Percentiles rank a stretch among this genome's conserved stretches.
These are phyloP conservation scores for Turritopsis rubra DNA, from an alignment of 30 jellyfish, hydroid and myxozoan genomes.

Conservation along the genomic window DNA sequence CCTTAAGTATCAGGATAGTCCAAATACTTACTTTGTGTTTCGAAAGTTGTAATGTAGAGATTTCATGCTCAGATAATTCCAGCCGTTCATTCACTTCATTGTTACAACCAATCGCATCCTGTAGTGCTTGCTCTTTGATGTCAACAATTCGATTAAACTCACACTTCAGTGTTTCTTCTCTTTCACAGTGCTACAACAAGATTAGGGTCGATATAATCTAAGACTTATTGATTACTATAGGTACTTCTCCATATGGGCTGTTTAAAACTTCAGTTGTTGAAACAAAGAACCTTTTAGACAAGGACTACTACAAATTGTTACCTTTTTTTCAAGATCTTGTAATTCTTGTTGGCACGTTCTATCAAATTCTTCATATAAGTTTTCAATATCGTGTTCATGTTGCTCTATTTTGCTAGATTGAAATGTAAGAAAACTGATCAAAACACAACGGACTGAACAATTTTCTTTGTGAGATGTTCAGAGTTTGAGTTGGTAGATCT, in stretches of 20 bases:
- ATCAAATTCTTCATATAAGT: conserved; percentile 14
- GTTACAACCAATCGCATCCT: background rate
- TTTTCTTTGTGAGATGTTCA: too few species aligned
- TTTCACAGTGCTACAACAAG: conserved; percentile 11
- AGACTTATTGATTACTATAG: background rate
- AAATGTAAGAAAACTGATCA: background rate
- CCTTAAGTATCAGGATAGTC: too few species aligned
- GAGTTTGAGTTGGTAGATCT: too few species aligned
- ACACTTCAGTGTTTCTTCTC: conserved; percentile 11
- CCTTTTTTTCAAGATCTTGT: background rate
- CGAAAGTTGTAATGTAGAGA: background rate
- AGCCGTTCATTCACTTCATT: conserved; percentile 2
- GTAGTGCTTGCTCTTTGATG: conserved; percentile 19
- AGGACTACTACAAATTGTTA: background rate
- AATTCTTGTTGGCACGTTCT: background rate
- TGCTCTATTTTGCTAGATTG: conserved; percentile 3
- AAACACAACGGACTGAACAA: too few species aligned
- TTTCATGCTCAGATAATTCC: conserved; percentile 3
- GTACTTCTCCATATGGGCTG: too few species aligned
- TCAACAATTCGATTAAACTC: conserved; percentile 12
- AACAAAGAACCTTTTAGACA: background rate
- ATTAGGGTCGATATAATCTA: background rate
- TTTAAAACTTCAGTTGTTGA: too few species aligned
- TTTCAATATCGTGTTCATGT: conserved; percentile 9
- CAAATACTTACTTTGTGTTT: conserved; percentile 21